Base-by-base conservation (phyloP, 2,888 invertebrate species). In the Euzetes globulus region DNA sequence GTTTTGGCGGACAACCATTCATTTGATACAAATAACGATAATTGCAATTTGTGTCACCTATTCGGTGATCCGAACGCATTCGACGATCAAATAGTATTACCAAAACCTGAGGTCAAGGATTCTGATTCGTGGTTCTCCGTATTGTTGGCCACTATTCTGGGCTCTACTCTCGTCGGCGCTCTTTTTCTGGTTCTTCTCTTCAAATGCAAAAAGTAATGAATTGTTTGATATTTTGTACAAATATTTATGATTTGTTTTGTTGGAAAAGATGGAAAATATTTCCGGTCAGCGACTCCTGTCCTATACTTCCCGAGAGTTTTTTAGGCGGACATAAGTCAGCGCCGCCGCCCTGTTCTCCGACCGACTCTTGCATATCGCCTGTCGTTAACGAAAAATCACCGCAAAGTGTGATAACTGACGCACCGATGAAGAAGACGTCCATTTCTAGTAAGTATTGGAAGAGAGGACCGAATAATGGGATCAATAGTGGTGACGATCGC, bases 121-220 rank as follows among this genome's bases (percentile, higher is more conserved):
- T 27, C 27, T 33, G 91, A 91, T 82, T 90, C 92, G 0, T 92
- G 92, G 92, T 86, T 92, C 72, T 85, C 91, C 78, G 88, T 91
- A 58, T 83, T 91, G 76, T 89, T 91, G 80, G 89, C 90, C 0
- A 91, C 90, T 75, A 90, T 91, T 80, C 87, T 91, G 78, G 90
- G 90, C 4, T 90, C 92, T 22, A 86, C 92, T 50, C 87, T 91
- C 78, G 85, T 92, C 72, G 91, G 91, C 17, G 89, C 91, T 3
- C 83, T 92, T 27, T 84, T 92, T 47, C 91, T 91, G 0, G 85
- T 91, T 75, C 88, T 91, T 81, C 85, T 92, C 72, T 86, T 92
- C 77, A 90, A 90, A 82, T 91, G 91, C 83, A 87, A 91, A 87
- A 90, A 91, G 91, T 92, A 84, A 87, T 89, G 88, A 25, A 19